A percentile compares a stretch with the other conserved stretches of the same genome.
These are phyloP conservation scores for Thecocarcelia acutangulata DNA, from an alignment of 2,888 invertebrate species.

Conservation along the genomic window DNA sequence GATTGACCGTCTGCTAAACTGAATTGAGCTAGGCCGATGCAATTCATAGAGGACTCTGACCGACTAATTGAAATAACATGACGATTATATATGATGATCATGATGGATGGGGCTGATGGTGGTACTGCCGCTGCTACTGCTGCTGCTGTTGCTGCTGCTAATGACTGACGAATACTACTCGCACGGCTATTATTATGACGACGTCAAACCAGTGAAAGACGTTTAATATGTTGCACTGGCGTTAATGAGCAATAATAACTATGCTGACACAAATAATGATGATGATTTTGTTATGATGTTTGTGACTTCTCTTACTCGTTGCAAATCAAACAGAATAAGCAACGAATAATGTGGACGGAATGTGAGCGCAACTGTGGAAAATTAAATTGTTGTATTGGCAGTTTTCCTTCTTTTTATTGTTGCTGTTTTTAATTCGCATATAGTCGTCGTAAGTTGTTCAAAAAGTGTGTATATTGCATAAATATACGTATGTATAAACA, in stretches of 20 bases:
- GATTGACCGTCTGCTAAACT: neutral
- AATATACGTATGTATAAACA: neutral
- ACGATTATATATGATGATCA: constrained; percentile 4
- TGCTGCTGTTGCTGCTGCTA: neutral
- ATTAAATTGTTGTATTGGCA: constrained; percentile 39
- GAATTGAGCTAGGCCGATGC: neutral
- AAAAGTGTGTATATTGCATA: neutral
- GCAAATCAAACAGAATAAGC: constrained; percentile 17
- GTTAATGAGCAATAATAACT: constrained; percentile 40
- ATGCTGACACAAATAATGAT: constrained; percentile 6
- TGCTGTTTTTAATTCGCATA: neutral
- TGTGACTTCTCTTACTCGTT: constrained; percentile 34
- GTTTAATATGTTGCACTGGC: constrained; percentile 31
- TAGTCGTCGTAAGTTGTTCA: constrained; percentile 10
- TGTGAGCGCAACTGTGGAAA: constrained; percentile 38
- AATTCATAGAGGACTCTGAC: neutral
- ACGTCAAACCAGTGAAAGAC: constrained; percentile 26
- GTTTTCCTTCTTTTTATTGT: neutral
- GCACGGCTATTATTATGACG: neutral
- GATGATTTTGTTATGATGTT: constrained; percentile 20
- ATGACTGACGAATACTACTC: neutral
- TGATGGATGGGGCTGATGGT: no score
- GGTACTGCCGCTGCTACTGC: no score
- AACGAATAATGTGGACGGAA: constrained; percentile 36
- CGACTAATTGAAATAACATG: constrained; percentile 27